Percentiles rank a stretch among this genome's conserved stretches.
Conservation (phyloP, 2,888 invertebrate species). For the Drosophila austrosaltans region DNA sequence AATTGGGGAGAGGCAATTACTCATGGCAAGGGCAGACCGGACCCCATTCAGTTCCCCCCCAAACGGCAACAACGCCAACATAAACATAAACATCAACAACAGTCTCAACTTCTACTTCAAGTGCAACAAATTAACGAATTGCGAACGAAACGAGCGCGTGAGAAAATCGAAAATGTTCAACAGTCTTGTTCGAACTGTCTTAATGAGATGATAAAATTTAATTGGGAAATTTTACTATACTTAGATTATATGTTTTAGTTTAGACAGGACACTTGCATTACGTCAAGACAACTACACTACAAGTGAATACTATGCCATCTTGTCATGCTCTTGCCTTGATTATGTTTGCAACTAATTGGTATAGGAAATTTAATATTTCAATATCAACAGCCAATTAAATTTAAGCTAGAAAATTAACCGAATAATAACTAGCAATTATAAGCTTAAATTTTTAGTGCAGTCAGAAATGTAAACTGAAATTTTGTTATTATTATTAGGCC, state of each 20-base stretch:
- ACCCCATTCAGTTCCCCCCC: not conserved
- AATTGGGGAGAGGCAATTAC: constrained; percentile 59
- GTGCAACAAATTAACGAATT: constrained; percentile 58
- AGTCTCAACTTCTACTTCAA: constrained; percentile 41
- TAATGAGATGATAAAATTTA: constrained; percentile 35
- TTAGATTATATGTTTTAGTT: constrained; percentile 1
- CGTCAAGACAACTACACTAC: no score
- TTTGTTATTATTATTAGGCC: no score
- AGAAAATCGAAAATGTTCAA: constrained; percentile 64
- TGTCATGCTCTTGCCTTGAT: no score
- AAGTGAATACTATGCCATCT: no score
- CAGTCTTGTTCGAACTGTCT: constrained; percentile 25
- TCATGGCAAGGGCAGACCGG: constrained; percentile 68
- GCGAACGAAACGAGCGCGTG: constrained; percentile 68
- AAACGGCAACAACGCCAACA: not conserved
- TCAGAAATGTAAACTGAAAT: no score
- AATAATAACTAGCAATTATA: no score
- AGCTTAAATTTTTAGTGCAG: no score
- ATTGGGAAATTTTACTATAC: constrained; percentile 1
- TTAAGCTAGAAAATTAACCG: no score
- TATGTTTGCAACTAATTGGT: no score
- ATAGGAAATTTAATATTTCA: no score
- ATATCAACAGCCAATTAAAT: no score
- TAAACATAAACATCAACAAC: not conserved
- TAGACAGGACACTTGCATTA: not conserved